Evolutionary conservation across 2,888 invertebrate genomes (phyloP), one percentile per base, ranked within the genome.

Genomic region (Rotaria socialis): DNA sequence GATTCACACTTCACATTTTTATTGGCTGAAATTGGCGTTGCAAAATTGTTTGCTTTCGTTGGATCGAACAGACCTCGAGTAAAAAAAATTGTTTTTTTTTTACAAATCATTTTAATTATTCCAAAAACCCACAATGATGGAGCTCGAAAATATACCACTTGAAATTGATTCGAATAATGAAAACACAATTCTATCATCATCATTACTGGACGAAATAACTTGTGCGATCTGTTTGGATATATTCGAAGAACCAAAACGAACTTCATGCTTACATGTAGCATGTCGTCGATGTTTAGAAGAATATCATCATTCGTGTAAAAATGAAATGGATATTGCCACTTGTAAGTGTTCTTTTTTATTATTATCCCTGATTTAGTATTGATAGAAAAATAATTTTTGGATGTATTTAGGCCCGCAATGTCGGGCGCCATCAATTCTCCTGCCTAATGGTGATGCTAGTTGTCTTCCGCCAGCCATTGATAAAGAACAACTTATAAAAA

Each of bases 241-340:
- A n/a, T 80, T 19, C 35, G 80, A 80, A 47, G 47, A 43, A 80
- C 80, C 80, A 47, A 80, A 80, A 47, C 80, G 47, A 80, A 47
- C 43, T 47, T 80, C 80, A 80, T 80, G 80, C n/a, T n/a, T 47
- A 80, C 80, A 80, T 80, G 47, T 80, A 47, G 43, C 47, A 24
- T 80, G 80, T n/a, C 47, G 43, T 80, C 47, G 47, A 47, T 80
- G 80, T 80, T 47, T 80, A 80, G 47, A 80, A 80, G 80, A 43
- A 47, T 80, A 80, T 80, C 47, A 47, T n/a, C 47, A 80, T 47
- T 80, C 80, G 47, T 80, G 80, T n/a, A 80, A 47, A 47, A 80
- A 47, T 80, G n/a, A 47, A n/a, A 47, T 47, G 47, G 80, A 80
- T 67, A 67, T 67, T 67, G 67, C 67, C 0, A 67, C 67, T 67